A percentile compares a stretch with the other conserved stretches of the same genome.
Conservation (phyloP, 2,888 invertebrate species). For the Nephrocerus scutellatus region DNA sequence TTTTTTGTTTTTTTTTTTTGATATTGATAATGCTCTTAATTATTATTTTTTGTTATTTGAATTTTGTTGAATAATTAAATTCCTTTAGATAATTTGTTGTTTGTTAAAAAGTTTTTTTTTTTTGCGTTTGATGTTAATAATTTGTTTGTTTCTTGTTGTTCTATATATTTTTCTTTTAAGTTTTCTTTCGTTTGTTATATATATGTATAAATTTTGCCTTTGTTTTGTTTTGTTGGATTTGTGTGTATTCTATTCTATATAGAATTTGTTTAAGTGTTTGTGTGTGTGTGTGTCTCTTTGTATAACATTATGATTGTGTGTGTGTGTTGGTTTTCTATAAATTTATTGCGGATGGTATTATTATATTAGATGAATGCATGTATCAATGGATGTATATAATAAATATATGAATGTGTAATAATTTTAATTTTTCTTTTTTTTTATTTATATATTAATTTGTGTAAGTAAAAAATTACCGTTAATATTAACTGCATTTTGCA, state of each 20-base stretch:
- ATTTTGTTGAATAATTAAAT: too few relatives aligned
- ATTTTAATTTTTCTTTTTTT: slow-evolving; percentile 6
- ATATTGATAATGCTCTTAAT: too few relatives aligned
- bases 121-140: neutral
- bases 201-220: slow-evolving; percentile 1
- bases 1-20: too few relatives aligned
- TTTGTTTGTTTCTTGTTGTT: neutral
- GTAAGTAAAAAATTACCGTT: too few relatives aligned
- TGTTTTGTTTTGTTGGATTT: slow-evolving; percentile 1
- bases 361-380: slow-evolving; percentile 10
- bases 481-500: slow-evolving; percentile 20
- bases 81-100: neutral
- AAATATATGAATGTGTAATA: too few relatives aligned
- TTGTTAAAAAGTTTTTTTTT: neutral
- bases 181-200: slow-evolving; percentile 3
- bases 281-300: slow-evolving; percentile 8
- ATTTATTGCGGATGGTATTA: too few relatives aligned
- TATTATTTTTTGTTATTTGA: too few relatives aligned
- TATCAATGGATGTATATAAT: slow-evolving; percentile 6
- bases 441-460: slow-evolving; percentile 9
- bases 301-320: too few relatives aligned
- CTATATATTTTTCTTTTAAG: neutral
- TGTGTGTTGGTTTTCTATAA: too few relatives aligned
- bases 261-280: slow-evolving; percentile 9
- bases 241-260: slow-evolving; percentile 4